phyloP scores from a whole-genome alignment of 2,797 vertebrate species.

The Bucorvus abyssinicus region DNA sequence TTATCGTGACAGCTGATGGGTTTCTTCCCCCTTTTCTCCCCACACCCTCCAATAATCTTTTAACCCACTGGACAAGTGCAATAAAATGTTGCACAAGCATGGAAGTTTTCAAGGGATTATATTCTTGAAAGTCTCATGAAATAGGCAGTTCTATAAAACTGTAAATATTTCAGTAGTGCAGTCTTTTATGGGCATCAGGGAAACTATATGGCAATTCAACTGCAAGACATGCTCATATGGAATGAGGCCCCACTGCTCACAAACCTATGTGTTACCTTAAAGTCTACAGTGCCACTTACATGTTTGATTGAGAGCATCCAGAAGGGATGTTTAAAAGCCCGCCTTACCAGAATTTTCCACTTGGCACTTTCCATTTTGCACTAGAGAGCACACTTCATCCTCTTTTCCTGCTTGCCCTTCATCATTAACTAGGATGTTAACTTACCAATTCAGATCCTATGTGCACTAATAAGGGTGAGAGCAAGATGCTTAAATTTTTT shows the following conservation, averaged over 20 bases:
- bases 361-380: background rate
- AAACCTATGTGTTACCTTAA: background rate
- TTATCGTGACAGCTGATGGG: background rate
- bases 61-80: background rate
- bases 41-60: background rate
- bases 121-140: background rate
- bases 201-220: background rate
- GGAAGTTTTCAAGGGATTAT: background rate
- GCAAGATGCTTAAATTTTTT: background rate
- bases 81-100: background rate
- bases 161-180: background rate
- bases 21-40: background rate
- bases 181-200: background rate
- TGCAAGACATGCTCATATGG: accelerated
- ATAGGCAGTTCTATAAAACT: background rate
- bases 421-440: background rate
- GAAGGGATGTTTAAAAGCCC: background rate
- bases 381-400: background rate
- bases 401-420: background rate
- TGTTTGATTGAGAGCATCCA: background rate
- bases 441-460: background rate
- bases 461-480: background rate
- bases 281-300: background rate
- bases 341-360: background rate
- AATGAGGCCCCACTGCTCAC: background rate